Evolutionary conservation across 2,888 invertebrate species (phyloP), one percentile per base, ranked within the genome.

Genomic region (Gari tellinella): DNA sequence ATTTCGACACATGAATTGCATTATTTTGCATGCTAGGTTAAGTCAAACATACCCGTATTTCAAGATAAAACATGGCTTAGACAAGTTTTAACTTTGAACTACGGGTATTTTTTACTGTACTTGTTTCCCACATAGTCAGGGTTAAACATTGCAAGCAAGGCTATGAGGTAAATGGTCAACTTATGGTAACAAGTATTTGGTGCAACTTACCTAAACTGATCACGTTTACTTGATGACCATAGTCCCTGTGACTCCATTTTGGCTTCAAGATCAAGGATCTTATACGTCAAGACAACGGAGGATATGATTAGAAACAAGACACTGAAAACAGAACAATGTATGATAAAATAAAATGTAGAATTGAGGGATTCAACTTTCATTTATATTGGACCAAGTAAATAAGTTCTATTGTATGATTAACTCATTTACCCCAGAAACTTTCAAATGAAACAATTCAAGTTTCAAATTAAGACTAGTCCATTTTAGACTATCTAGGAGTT

Each of bases 291-390:
- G 48, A 94, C 92, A 55, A 93, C 93, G 21, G 94, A 94, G 23
- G 94, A 94, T 56, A 94, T 86, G 88, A 94, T 93, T 66, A 94
- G 91, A 70, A 94, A 90, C 56, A 94, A 90, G 68, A 94, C 92
- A 69, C 91, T 91, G 81, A 38, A 83, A 85, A 45, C 4, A 19
- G 5, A 19, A 45, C 45, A 19, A 19, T 45, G 4, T n/a, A n/a
- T n/a, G n/a, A n/a, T n/a, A n/a, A n/a, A n/a, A n/a, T n/a, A n/a
- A n/a, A n/a, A n/a, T n/a, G n/a, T n/a, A n/a, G n/a, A n/a, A n/a
- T n/a, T n/a, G n/a, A n/a, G n/a, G n/a, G n/a, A n/a, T n/a, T n/a
- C n/a, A n/a, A n/a, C n/a, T n/a, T n/a, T n/a, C n/a, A n/a, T n/a
- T n/a, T n/a, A n/a, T n/a, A n/a, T n/a, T n/a, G n/a, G n/a, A n/a